Evolutionary conservation across 2,797 vertebrate species (phyloP), one percentile per base, ranked within the genome.

Genomic region (Enteromius fasciolatus): DNA sequence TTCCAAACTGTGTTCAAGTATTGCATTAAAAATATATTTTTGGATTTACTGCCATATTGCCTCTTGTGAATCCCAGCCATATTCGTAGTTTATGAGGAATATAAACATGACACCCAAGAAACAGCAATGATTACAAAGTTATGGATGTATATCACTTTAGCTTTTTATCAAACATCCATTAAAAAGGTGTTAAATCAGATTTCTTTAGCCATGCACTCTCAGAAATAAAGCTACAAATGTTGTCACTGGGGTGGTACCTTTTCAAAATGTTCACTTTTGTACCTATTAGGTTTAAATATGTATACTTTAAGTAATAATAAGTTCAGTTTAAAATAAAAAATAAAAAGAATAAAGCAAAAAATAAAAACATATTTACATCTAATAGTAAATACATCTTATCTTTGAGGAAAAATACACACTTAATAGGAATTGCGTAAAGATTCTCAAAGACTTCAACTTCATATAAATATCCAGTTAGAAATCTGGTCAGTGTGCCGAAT

Each of bases 401-500:
- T 7, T n/a, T 52, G 7, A 50, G 6, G 6, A 41, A 36, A 76
- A 61, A 36, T 14, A n/a, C 31, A 20, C 12, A 64, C 12, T 48
- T 41, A n/a, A 66, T 8, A 31, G 28, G 25, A 6, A 63, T 31
- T 63, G 17, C 14, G 1, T 52, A 2, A 28, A 68, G 36, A 64
- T 76, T 67, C 33, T 85, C 76, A 82, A 23, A 20, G 61, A 44
- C 20, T 41, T 67, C 33, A 54, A 28, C 5, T 33, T 33, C 33
- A 17, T n/a, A 44, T 20, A 63, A 72, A 78, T 76, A 75, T 78
- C 33, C 14, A 3, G 52, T 81, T 25, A 57, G 76, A 52, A 74
- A 79, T 80, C 61, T 78, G 31, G 20, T 41, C 33, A 57, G 9
- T 70, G 20, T 52, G 67, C 10, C 15, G 17, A 78, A 39, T 72